A percentile compares a stretch with the other conserved stretches of the same genome.
Evolutionary conservation across 2,888 invertebrate species (phyloP).

Genomic region (Lasioglossum pauxillum): DNA sequence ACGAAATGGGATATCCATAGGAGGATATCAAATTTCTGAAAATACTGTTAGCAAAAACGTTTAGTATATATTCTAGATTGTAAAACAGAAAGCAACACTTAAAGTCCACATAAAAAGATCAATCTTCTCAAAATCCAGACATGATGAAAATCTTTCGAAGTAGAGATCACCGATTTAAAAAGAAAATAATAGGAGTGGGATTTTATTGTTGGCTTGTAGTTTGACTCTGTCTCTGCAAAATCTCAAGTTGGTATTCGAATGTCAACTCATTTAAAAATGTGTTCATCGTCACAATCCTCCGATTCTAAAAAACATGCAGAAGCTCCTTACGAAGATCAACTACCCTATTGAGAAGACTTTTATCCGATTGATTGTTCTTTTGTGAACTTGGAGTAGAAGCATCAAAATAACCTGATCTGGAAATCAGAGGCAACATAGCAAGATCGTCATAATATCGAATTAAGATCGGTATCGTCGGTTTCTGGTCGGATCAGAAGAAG

Average conservation of each 20-base stretch:
- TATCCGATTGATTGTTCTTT: background rate
- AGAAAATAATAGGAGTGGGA: background rate
- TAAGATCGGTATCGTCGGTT: slow-evolving; percentile 3
- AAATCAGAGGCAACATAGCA: background rate
- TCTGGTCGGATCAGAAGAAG: background rate
- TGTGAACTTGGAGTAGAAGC: too few species aligned
- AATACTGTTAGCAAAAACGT: background rate
- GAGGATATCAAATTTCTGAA: background rate
- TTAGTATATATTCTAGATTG: background rate
- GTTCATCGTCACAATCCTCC: background rate
- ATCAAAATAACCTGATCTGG: background rate
- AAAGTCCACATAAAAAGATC: background rate
- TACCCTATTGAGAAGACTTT: background rate
- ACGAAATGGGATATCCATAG: background rate
- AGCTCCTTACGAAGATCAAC: background rate
- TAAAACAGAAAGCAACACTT: background rate
- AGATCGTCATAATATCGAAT: slow-evolving; percentile 5
- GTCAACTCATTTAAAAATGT: background rate
- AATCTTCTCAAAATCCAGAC: background rate
- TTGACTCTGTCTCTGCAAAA: background rate
- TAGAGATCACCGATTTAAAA: background rate
- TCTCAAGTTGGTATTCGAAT: background rate
- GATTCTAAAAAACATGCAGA: background rate
- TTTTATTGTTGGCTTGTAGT: background rate
- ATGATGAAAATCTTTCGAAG: background rate